phyloP scores from a whole-genome alignment of 2,797 vertebrate species.

The Chaetophractus vellerosus region DNA sequence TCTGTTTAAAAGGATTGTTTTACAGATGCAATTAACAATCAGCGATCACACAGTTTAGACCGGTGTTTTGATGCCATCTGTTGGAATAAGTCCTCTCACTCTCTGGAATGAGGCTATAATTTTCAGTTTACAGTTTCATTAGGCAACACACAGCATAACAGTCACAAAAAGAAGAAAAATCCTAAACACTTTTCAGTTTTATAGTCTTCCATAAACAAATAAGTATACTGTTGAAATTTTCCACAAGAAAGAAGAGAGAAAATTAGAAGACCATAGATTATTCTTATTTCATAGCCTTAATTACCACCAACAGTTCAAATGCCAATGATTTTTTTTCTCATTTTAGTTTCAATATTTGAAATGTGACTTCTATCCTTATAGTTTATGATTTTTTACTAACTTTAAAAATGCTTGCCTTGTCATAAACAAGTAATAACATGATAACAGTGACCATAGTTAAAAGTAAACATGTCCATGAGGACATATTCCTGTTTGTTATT shows the following conservation, averaged over 20 bases:
- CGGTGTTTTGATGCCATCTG: conserved; percentile 96
- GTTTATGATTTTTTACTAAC: conserved; percentile 29
- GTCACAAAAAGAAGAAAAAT: conserved; percentile 87
- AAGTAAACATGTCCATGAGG: not conserved
- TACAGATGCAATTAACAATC: conserved; percentile 93
- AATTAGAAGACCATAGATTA: conserved; percentile 68
- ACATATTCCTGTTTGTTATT: conserved; percentile 72
- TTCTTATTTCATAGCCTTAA: conserved; percentile 59
- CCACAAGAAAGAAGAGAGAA: conserved; percentile 67
- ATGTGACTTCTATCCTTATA: not conserved
- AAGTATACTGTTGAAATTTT: conserved; percentile 79
- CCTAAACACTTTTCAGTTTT: conserved; percentile 85
- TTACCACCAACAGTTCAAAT: conserved; percentile 55
- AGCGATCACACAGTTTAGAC: conserved; percentile 92
- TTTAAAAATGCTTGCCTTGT: not conserved
- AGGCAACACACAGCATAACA: conserved; percentile 87
- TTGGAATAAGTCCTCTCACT: conserved; percentile 93
- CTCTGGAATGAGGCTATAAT: conserved; percentile 91
- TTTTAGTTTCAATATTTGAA: conserved; percentile 57
- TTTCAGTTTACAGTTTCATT: conserved; percentile 93
- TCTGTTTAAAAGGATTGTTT: conserved; percentile 93
- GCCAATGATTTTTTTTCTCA: conserved; percentile 71
- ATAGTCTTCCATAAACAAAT: conserved; percentile 84
- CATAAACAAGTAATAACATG: conserved; percentile 33
- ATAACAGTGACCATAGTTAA: not conserved